Evolutionary conservation across 2,888 invertebrate genomes (phyloP).

Genomic region (Cetonia aurata): DNA sequence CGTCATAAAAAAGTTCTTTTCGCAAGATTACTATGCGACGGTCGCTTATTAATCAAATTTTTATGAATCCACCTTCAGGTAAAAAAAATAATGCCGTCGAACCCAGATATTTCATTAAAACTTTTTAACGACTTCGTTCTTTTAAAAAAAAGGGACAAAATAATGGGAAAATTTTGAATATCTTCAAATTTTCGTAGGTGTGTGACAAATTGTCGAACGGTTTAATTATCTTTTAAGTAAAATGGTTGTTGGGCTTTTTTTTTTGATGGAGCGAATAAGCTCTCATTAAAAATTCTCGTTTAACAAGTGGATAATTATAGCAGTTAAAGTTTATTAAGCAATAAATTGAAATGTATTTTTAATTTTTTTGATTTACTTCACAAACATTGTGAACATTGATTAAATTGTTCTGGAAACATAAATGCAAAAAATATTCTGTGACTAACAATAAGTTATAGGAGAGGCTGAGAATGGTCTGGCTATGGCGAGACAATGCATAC

Average conservation of each 20-base stretch:
- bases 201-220: conserved; percentile 38
- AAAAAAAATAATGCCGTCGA: conserved; percentile 42
- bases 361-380: no score
- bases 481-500: no score
- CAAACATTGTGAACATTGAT: no score
- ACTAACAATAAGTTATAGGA: no score
- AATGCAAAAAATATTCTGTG: no score
- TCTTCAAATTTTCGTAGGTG: conserved; percentile 35
- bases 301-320: conserved; percentile 1
- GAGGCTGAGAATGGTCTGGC: no score
- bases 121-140: conserved; percentile 43
- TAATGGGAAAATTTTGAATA: conserved; percentile 29
- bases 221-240: conserved; percentile 34
- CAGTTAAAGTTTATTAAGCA: conserved; percentile 7
- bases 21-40: conserved; percentile 31
- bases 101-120: conserved; percentile 44
- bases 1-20: conserved; percentile 35
- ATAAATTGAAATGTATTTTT: not conserved
- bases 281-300: conserved; percentile 1
- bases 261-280: not conserved
- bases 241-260: conserved; percentile 2
- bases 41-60: conserved; percentile 44
- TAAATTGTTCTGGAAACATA: no score
- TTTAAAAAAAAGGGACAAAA: conserved; percentile 32
- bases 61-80: conserved; percentile 43